These are phyloP conservation scores for Polymixis flavicincta DNA, from an alignment of 2,888 invertebrate species.

Conservation along the genomic window DNA sequence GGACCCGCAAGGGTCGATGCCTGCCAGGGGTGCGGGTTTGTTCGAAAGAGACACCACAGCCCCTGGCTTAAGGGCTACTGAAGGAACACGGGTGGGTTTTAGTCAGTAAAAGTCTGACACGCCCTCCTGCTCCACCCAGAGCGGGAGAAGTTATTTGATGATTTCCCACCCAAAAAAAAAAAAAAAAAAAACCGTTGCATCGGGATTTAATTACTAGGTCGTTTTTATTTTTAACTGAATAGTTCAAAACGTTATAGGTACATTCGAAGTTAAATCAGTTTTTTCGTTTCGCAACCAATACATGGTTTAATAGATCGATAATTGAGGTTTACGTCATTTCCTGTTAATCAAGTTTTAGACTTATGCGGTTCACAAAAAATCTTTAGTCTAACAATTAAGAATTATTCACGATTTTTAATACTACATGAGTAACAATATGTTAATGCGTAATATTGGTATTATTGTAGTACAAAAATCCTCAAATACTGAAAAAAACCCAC, in stretches of 20 bases:
- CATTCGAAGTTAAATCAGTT: neutral
- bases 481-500: neutral
- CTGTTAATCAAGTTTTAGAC: conserved; percentile 23
- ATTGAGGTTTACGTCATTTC: conserved; percentile 32
- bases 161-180: no score
- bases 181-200: conserved; percentile 4
- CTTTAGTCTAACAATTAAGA: neutral
- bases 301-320: neutral
- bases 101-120: no score
- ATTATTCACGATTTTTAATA: neutral
- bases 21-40: no score
- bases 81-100: no score
- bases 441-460: neutral
- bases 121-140: no score
- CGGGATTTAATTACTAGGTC: neutral
- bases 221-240: neutral
- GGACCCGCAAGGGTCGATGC: no score
- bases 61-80: no score
- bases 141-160: no score
- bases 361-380: conserved; percentile 7
- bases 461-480: neutral
- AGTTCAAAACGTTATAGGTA: neutral
- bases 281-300: conserved; percentile 15
- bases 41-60: no score
- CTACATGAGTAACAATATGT: neutral